These are phyloP conservation scores for Drosophila cardini DNA, from an alignment of 1,140 invertebrate species.

Conservation along the genomic window DNA sequence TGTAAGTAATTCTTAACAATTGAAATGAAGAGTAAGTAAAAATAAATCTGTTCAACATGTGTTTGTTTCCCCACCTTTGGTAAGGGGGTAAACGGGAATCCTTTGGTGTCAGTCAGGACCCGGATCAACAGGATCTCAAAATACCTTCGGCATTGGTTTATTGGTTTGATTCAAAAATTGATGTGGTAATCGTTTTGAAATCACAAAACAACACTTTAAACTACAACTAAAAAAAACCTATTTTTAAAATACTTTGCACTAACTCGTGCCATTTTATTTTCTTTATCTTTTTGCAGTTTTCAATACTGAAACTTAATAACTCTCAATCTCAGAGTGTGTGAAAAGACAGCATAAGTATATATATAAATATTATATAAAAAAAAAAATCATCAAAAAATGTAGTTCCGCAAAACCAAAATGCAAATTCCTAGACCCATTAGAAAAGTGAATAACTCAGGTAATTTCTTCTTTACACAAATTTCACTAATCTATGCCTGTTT, in stretches of 20 bases:
- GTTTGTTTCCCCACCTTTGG: slow-evolving; percentile 82
- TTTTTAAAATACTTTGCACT: slow-evolving; percentile 60
- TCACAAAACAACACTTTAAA: slow-evolving; percentile 28
- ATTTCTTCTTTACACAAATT: slow-evolving; percentile 69
- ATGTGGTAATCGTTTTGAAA: slow-evolving; percentile 11
- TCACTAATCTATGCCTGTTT: slow-evolving; percentile 74
- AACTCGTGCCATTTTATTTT: slow-evolving; percentile 75
- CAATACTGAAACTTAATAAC: slow-evolving; percentile 76
- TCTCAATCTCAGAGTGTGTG: slow-evolving; percentile 39
- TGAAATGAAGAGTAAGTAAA: slow-evolving; percentile 81
- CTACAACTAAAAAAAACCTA: slow-evolving; percentile 18
- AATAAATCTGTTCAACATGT: slow-evolving; percentile 75
- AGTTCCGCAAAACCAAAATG: slow-evolving; percentile 42
- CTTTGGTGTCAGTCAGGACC: slow-evolving; percentile 19
- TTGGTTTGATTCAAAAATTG: slow-evolving; percentile 23
- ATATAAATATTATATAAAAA: slow-evolving; percentile 22
- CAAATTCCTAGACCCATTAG: slow-evolving; percentile 24
- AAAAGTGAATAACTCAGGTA: slow-evolving; percentile 56
- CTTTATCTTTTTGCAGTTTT: slow-evolving; percentile 83
- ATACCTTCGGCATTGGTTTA: background rate
- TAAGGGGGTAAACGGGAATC: slow-evolving; percentile 75
- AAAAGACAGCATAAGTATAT: slow-evolving; percentile 61
- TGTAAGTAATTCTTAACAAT: slow-evolving; percentile 79
- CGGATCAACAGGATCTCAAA: slow-evolving; percentile 26
- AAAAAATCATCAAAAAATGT: slow-evolving; percentile 47